A percentile compares a stretch with the other conserved stretches of the same genome.
phyloP scores from a whole-genome alignment of 2,888 invertebrate genomes.

The Temnothorax ravouxi region DNA sequence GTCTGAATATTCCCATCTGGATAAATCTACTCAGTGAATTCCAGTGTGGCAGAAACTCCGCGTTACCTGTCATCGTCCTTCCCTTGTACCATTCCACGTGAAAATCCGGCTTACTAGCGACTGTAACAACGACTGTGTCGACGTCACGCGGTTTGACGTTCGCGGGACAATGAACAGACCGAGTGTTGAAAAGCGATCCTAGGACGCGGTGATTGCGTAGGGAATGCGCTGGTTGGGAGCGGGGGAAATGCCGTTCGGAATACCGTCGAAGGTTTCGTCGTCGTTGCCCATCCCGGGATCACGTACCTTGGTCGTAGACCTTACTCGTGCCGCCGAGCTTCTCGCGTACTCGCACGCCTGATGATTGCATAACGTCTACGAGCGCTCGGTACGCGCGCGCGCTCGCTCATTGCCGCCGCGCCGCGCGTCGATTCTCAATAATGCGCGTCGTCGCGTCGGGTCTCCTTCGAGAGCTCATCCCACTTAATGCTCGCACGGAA shows the following conservation, averaged over 20 bases:
- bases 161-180: conserved; percentile 37
- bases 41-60: not conserved
- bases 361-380: conserved; percentile 72
- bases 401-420: conserved; percentile 74
- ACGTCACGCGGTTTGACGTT: conserved; percentile 28
- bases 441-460: conserved; percentile 65
- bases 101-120: conserved; percentile 29
- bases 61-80: conserved; percentile 23
- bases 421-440: conserved; percentile 71
- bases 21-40: conserved; percentile 30
- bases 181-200: not conserved
- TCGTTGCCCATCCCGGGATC: conserved; percentile 77
- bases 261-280: conserved; percentile 67
- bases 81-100: not conserved
- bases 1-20: not conserved
- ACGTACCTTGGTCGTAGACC: conserved; percentile 81
- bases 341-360: conserved; percentile 58
- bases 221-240: conserved; percentile 5
- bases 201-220: not conserved
- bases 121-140: not conserved
- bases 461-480: conserved; percentile 61
- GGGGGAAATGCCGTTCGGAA: conserved; percentile 52
- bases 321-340: conserved; percentile 71
- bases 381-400: conserved; percentile 44
- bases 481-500: conserved; percentile 62